phyloP scores from a whole-genome alignment of 2,888 invertebrate genomes.

The Hesperia comma region DNA sequence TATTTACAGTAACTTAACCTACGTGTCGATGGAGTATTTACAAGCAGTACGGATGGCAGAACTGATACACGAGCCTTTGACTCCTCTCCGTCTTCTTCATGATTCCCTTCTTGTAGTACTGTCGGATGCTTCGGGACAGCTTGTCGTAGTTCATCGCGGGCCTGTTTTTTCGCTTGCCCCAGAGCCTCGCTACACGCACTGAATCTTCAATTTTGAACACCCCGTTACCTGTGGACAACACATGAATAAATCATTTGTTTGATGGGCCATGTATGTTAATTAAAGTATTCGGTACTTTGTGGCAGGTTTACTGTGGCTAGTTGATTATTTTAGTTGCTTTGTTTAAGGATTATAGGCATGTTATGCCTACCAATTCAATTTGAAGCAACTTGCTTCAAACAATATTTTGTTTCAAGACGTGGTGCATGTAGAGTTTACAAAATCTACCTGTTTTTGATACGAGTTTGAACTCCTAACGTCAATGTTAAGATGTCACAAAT shows the following conservation, averaged over 20 bases:
- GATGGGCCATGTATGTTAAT: constrained; percentile 42
- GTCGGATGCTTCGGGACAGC: constrained; percentile 97
- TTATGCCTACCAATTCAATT: background rate
- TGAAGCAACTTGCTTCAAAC: too few species aligned
- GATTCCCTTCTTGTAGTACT: constrained; percentile 99
- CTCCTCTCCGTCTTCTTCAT: constrained; percentile 99
- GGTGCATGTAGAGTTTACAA: too few species aligned
- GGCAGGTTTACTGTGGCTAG: background rate
- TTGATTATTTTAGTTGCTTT: background rate
- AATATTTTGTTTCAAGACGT: too few species aligned
- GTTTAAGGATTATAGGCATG: background rate
- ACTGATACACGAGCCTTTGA: constrained; percentile 99
- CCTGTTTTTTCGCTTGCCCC: constrained; percentile 99
- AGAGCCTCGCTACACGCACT: constrained; percentile 97
- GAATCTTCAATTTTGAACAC: constrained; percentile 99
- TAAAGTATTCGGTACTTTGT: constrained; percentile 16
- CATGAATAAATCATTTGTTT: constrained; percentile 65
- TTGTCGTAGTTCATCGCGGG: constrained; percentile 99
- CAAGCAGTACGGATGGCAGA: constrained; percentile 96
- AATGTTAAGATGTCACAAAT: too few species aligned
- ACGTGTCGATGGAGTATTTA: constrained; percentile 72
- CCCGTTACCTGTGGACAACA: constrained; percentile 86
- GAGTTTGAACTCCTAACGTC: too few species aligned
- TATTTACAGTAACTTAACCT: constrained; percentile 67
- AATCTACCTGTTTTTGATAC: too few species aligned